Conservation (phyloP, 2,113 vertebrate genomes). For the Bufo bufo region DNA sequence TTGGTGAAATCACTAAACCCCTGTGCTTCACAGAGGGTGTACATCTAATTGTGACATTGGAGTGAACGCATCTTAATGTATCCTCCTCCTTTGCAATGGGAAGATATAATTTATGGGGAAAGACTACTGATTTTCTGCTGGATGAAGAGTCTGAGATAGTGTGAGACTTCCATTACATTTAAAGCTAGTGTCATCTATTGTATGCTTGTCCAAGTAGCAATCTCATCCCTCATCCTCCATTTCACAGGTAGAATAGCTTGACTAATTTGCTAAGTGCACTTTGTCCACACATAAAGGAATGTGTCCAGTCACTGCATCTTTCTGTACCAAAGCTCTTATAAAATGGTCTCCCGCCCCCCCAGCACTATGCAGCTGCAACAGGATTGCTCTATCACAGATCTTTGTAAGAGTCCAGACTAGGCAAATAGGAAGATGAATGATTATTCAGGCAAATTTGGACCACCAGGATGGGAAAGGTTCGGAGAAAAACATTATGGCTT, state of each 20-base stretch:
- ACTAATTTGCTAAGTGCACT: slow-evolving; percentile 28
- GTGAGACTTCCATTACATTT: slow-evolving; percentile 9
- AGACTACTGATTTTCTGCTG: slow-evolving; percentile 12
- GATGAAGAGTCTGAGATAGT: background rate
- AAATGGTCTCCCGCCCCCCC: slow-evolving; percentile 1
- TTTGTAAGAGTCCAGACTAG: slow-evolving; percentile 73
- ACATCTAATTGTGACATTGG: background rate
- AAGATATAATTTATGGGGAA: background rate
- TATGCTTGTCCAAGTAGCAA: slow-evolving; percentile 7
- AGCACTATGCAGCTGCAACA: slow-evolving; percentile 67
- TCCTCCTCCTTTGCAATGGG: background rate
- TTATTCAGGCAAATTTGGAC: slow-evolving; percentile 75
- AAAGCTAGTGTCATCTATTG: slow-evolving; percentile 32
- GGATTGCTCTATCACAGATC: slow-evolving; percentile 65
- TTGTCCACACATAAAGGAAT: slow-evolving; percentile 38
- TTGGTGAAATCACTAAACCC: background rate
- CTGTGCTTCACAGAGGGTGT: background rate
- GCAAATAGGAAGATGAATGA: slow-evolving; percentile 77
- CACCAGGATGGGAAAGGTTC: slow-evolving; percentile 79
- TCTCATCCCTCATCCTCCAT: slow-evolving; percentile 1
- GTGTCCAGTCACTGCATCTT: background rate
- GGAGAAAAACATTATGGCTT: slow-evolving; percentile 76
- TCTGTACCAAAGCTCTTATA: slow-evolving; percentile 39
- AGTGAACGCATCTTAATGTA: background rate
- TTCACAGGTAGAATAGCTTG: slow-evolving; percentile 42